Evolutionary conservation across 2,888 invertebrate genomes (phyloP).

Genomic region (Athalia circularis): DNA sequence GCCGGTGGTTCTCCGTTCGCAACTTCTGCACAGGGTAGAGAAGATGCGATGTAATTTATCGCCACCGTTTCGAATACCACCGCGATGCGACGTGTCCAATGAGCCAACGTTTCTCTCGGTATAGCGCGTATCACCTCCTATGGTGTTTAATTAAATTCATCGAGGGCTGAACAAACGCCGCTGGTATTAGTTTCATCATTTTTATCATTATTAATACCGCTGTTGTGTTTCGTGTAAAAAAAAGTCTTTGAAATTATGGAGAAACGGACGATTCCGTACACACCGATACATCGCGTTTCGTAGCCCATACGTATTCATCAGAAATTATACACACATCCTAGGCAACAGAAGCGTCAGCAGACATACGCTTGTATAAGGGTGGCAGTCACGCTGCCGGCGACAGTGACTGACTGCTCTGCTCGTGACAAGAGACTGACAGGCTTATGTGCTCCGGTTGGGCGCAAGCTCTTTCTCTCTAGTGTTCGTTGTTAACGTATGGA

Average conservation of each 20-base stretch:
- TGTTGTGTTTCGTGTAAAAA: no score
- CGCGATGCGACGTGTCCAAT: no score
- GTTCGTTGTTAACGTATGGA: background rate
- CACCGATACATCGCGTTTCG: background rate
- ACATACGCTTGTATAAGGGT: conserved; percentile 23
- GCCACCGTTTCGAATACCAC: background rate
- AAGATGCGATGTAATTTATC: conserved; percentile 20
- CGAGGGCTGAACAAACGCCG: background rate
- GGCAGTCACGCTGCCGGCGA: conserved; percentile 62
- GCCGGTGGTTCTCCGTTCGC: no score
- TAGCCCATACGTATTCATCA: background rate
- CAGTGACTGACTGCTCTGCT: conserved; percentile 73
- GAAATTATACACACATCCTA: background rate
- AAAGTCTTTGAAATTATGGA: background rate
- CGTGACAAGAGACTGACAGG: conserved; percentile 74
- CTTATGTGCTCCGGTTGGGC: conserved; percentile 67
- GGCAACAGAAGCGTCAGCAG: conserved; percentile 3
- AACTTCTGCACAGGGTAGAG: background rate
- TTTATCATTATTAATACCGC: no score
- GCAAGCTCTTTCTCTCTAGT: conserved; percentile 8
- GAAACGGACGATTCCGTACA: background rate
- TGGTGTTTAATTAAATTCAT: background rate
- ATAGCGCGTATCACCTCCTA: conserved; percentile 10
- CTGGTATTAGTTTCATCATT: no score
- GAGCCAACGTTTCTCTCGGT: no score